Evolutionary conservation across 2,797 vertebrate species (phyloP).

Genomic region (Poeciliopsis paucimaculata): DNA sequence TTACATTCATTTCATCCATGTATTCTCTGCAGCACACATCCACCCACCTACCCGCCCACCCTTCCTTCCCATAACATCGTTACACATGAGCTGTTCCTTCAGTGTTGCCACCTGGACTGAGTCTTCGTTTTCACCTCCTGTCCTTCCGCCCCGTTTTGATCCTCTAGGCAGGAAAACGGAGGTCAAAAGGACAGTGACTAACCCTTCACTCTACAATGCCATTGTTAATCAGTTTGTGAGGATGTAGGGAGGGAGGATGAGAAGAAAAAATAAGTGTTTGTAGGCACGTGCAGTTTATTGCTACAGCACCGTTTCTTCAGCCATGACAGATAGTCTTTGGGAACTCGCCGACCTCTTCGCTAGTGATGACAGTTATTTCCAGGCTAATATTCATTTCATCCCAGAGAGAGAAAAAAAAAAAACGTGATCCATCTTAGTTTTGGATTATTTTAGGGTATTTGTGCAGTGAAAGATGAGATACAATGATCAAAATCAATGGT

Average conservation of each 20-base stretch:
- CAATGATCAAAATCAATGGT: conserved; percentile 7
- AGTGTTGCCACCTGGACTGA: conserved; percentile 18
- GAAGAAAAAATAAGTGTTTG: not conserved
- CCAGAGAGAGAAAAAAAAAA: conserved; percentile 1
- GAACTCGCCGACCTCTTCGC: conserved; percentile 27
- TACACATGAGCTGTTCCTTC: conserved; percentile 23
- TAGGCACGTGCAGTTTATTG: conserved; percentile 6
- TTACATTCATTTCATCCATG: conserved; percentile 31
- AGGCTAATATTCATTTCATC: conserved; percentile 41
- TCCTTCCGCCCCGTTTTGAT: conserved; percentile 30
- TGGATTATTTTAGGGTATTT: conserved; percentile 27
- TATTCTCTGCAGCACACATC: conserved; percentile 37
- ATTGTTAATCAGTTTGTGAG: conserved; percentile 55
- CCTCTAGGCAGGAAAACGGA: conserved; percentile 56
- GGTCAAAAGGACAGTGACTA: conserved; percentile 65
- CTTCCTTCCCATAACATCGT: conserved; percentile 50
- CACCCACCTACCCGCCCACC: conserved; percentile 47
- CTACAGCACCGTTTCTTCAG: not conserved
- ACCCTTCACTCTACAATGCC: conserved; percentile 51
- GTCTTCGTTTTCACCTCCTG: conserved; percentile 35
- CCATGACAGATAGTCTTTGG: conserved; percentile 23
- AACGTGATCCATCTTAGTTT: not conserved
- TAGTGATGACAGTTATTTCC: conserved; percentile 18
- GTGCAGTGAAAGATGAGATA: not conserved
- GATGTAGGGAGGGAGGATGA: conserved; percentile 37